Percentiles rank a stretch among this genome's conserved stretches.
Evolutionary conservation across 2,797 vertebrate species (phyloP).

Genomic region (Sebastes elongatus): DNA sequence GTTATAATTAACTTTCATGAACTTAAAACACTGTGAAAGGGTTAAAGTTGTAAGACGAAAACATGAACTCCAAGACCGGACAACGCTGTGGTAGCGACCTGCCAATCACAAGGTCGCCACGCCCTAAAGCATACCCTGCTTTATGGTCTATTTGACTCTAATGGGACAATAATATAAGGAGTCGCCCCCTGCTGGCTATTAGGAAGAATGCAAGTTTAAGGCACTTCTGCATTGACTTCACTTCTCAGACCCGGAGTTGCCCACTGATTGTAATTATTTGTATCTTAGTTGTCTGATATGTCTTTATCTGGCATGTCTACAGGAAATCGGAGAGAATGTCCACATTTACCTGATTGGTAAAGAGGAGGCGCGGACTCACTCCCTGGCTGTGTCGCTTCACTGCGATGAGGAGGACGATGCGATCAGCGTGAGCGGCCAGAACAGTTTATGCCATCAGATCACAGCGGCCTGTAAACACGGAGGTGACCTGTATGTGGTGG

Average conservation of each 20-base stretch:
- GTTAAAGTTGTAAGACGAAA: no score
- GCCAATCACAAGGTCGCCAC: no score
- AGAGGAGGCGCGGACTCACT: conserved; percentile 95
- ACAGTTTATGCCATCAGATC: conserved; percentile 98
- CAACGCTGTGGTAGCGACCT: fast-evolving
- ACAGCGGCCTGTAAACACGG: conserved; percentile 98
- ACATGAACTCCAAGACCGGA: fast-evolving
- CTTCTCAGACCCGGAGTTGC: no score
- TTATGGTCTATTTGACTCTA: no score
- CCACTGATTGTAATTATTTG: neutral
- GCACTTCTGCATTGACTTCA: no score
- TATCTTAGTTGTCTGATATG: neutral
- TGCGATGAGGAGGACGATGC: conserved; percentile 95
- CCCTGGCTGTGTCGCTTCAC: conserved; percentile 93
- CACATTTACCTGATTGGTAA: conserved; percentile 99
- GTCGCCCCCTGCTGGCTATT: no score
- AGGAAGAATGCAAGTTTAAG: no score
- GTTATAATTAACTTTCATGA: no score
- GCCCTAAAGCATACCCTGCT: no score
- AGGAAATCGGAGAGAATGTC: conserved; percentile 98
- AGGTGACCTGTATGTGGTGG: conserved; percentile 94
- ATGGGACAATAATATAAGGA: no score
- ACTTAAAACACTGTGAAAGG: no score
- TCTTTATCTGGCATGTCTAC: neutral
- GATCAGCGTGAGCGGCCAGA: conserved; percentile 96